These are phyloP conservation scores for Erannis defoliaria DNA, from an alignment of 2,888 invertebrate genomes.

Conservation along the genomic window DNA sequence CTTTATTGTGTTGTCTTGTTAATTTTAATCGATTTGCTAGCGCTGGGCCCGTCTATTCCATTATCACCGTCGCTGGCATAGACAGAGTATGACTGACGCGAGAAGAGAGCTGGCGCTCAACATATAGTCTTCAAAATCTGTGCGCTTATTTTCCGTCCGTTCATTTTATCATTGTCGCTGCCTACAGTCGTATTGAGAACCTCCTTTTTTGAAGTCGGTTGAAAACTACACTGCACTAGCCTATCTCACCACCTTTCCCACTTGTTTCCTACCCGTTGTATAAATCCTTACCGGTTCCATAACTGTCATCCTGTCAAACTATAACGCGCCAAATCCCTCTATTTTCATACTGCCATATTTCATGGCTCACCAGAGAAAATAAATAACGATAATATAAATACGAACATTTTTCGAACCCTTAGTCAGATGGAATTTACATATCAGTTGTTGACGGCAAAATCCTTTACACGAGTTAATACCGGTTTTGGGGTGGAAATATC, in stretches of 20 bases:
- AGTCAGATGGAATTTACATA: conserved; percentile 81
- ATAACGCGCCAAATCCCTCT: conserved; percentile 76
- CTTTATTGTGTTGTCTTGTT: too few relatives aligned
- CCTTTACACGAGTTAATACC: conserved; percentile 70
- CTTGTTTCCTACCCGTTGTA: conserved; percentile 53
- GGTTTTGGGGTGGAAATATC: conserved; percentile 62
- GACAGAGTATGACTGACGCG: too few relatives aligned
- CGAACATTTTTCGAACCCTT: conserved; percentile 76
- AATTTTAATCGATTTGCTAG: too few relatives aligned
- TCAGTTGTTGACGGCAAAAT: conserved; percentile 81
- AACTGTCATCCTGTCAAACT: conserved; percentile 85
- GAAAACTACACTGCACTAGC: too few relatives aligned
- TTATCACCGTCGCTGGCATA: too few relatives aligned
- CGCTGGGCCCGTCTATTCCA: too few relatives aligned
- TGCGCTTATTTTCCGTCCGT: too few relatives aligned
- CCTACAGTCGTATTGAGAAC: too few relatives aligned
- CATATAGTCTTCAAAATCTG: too few relatives aligned
- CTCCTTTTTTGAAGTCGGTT: too few relatives aligned
- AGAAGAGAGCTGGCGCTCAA: too few relatives aligned
- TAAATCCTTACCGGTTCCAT: conserved; percentile 58
- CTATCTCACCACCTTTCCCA: not conserved
- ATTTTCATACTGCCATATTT: conserved; percentile 84
- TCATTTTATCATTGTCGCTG: too few relatives aligned
- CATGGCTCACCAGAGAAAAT: conserved; percentile 82
- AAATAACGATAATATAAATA: conserved; percentile 83